These are phyloP conservation scores for human DNA, from an alignment of 2,113 vertebrate genomes.

Conservation along the genomic window GRCh38 chr5:166083501-166084000, in stretches of 20 bases:
- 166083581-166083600: slow-evolving; percentile 54
- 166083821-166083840: slow-evolving; percentile 33
- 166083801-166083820: slow-evolving; percentile 24
- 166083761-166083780: slow-evolving; percentile 62
- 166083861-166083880: not conserved
- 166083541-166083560: slow-evolving; percentile 58
- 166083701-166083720: slow-evolving; percentile 35
- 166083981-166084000: not conserved
- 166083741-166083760: slow-evolving; percentile 1
- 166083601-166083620: not conserved
- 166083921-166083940: not conserved
- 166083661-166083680: slow-evolving; percentile 4
- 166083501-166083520: slow-evolving; percentile 79
- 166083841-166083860: slow-evolving; percentile 43
- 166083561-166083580: slow-evolving; percentile 40
- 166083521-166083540: slow-evolving; percentile 78
- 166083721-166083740: not conserved
- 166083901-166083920: not conserved
- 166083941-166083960: not conserved
- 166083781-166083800: slow-evolving; percentile 68
- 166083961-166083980: not conserved
- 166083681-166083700: slow-evolving; percentile 9
- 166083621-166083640: not conserved
- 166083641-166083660: not conserved
- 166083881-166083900: not conserved